These are phyloP conservation scores for Thamnaconus septentrionalis DNA, from an alignment of 2,113 vertebrate genomes.

Conservation along the genomic window DNA sequence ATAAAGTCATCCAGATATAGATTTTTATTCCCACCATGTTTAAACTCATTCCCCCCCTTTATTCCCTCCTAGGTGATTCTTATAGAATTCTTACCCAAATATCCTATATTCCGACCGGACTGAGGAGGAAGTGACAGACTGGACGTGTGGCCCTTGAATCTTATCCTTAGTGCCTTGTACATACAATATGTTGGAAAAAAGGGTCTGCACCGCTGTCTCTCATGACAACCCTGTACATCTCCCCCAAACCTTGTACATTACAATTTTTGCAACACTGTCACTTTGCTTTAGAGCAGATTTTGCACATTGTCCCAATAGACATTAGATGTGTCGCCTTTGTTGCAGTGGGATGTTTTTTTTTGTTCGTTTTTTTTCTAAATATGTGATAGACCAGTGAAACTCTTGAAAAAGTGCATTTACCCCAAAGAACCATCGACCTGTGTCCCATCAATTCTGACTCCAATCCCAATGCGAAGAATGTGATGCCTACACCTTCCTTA, in stretches of 20 bases:
- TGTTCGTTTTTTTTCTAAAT: too few species aligned
- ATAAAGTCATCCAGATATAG: too few species aligned
- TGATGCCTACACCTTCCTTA: constrained; percentile 70
- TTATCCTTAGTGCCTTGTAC: constrained; percentile 99
- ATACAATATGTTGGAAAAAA: constrained; percentile 83
- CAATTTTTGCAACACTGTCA: constrained; percentile 75
- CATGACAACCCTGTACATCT: constrained; percentile 41
- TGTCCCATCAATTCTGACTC: constrained; percentile 40
- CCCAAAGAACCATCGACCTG: constrained; percentile 67
- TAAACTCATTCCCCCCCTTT: constrained; percentile 15
- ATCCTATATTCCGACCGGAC: constrained; percentile 98
- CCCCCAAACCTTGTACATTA: constrained; percentile 74
- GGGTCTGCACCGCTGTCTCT: constrained; percentile 84
- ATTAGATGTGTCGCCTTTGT: constrained; percentile 80
- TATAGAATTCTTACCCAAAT: constrained; percentile 99
- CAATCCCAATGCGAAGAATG: constrained; percentile 62
- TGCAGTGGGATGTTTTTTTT: constrained; percentile 79
- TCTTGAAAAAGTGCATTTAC: constrained; percentile 77
- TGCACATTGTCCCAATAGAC: constrained; percentile 87
- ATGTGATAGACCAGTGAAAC: constrained; percentile 50
- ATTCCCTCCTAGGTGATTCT: constrained; percentile 90
- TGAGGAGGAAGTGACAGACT: constrained; percentile 80
- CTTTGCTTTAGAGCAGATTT: constrained; percentile 90
- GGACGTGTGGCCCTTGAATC: constrained; percentile 85
- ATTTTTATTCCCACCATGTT: too few species aligned